Percentiles rank a stretch among this genome's conserved stretches.
Evolutionary conservation across 2,113 vertebrate species (phyloP).

Genomic region (Gasterosteus aculeatus): DNA sequence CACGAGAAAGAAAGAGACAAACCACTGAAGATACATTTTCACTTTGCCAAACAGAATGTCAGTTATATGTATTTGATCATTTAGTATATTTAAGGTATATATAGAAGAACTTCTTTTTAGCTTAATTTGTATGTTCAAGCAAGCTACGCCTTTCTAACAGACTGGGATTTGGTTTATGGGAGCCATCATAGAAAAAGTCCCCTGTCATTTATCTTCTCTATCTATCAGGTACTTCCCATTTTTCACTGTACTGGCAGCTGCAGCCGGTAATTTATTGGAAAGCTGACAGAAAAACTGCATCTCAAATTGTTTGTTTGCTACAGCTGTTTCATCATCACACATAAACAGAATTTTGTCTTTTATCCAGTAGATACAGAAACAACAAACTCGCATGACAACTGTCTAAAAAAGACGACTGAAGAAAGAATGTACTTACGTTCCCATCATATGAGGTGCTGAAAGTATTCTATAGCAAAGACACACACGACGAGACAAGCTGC

Average conservation of each 20-base stretch:
- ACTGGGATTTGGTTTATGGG: neutral
- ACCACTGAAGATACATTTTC: neutral
- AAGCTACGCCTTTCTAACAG: neutral
- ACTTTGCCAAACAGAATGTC: neutral
- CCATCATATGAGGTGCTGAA: neutral
- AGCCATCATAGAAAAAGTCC: neutral
- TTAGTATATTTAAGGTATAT: neutral
- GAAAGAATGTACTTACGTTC: neutral
- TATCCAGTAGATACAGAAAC: neutral
- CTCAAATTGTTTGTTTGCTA: neutral
- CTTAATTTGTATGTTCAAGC: neutral
- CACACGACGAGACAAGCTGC: neutral
- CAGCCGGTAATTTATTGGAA: neutral
- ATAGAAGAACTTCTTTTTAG: neutral
- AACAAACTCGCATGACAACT: neutral
- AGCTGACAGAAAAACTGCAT: neutral
- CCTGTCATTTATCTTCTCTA: neutral
- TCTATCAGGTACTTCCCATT: neutral
- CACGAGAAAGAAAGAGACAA: neutral
- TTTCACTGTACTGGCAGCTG: neutral
- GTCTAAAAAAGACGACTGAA: neutral
- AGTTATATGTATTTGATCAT: neutral
- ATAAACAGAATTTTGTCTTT: too few relatives aligned
- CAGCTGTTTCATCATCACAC: neutral
- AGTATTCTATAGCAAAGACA: neutral